Conservation (phyloP, 2,888 invertebrate genomes). For the Leptopilina myrica region DNA sequence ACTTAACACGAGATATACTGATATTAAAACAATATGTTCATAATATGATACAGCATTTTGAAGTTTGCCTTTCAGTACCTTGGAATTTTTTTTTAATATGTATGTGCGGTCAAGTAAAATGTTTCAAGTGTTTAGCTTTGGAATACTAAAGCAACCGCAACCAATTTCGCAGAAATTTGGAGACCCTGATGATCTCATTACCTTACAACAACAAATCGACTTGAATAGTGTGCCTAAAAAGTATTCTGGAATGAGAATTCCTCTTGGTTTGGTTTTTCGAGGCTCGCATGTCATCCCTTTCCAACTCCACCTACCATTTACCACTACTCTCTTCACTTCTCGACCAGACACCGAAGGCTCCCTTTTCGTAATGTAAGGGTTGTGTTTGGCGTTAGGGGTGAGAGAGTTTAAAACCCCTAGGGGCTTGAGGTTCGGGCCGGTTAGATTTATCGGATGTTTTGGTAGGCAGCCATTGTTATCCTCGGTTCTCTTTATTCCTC, state of each 20-base stretch:
- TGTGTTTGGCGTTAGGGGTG: constrained; percentile 68
- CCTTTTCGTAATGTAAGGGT: constrained; percentile 75
- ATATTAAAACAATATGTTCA: not conserved
- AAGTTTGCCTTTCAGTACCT: constrained; percentile 3
- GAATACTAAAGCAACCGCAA: constrained; percentile 45
- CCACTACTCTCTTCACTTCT: constrained; percentile 45
- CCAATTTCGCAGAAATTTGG: constrained; percentile 55
- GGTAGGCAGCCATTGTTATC: constrained; percentile 77
- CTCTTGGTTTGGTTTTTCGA: constrained; percentile 71
- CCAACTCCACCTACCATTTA: constrained; percentile 56
- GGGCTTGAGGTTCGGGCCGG: constrained; percentile 75
- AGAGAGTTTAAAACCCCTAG: constrained; percentile 75
- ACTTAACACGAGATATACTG: constrained; percentile 47
- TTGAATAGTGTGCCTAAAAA: constrained; percentile 43
- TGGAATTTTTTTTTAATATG: not conserved
- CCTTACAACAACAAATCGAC: constrained; percentile 25
- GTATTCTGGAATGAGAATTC: constrained; percentile 56
- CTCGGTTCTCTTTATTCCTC: constrained; percentile 52
- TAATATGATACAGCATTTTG: not conserved
- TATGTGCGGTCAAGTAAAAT: not conserved
- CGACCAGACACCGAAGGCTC: constrained; percentile 59
- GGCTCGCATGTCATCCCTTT: constrained; percentile 65
- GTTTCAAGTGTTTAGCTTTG: not conserved
- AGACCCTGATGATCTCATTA: constrained; percentile 53
- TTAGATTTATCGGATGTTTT: constrained; percentile 77